Evolutionary conservation across 30 jellyfish, hydroid and myxozoan genomes (phyloP), one percentile per base, ranked within the genome.

Genomic region (Morbakka virulenta): DNA sequence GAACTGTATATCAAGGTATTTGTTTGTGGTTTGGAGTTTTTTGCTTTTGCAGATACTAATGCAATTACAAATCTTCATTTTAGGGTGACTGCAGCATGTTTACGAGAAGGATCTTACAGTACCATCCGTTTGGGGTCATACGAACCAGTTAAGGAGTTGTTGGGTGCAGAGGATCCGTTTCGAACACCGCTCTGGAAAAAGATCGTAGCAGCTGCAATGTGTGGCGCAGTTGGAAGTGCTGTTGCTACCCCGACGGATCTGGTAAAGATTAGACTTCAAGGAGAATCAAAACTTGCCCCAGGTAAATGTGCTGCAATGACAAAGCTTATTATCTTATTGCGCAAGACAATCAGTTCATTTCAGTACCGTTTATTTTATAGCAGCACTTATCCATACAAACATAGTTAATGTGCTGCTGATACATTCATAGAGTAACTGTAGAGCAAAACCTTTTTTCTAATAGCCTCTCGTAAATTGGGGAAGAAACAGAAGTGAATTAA

Each of bases 221-320:
- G 87, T 26, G 97, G 97, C 27, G 75, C 95, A 13, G 82, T 77
- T 49, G 97, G 97, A 24, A 88, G 97, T 67, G 95, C 97, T 0
- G 74, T 88, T 72, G 97, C 97, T 1, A 88, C 67, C 47, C 97
- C 97, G 4, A 88, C 97, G 33, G 97, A 88, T 52, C 83, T 88
- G 32, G 97, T 88, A 35, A 88, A 88, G 50, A 88, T 88, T 2
- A 47, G 95, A 50, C 67, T 88, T 87, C 97, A 88, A 62, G 97
- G 89, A 1, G 94, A 88, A 67, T 89, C 88, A 33, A 70, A 51
- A 63, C 24, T 87, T 2, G 76, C 52, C 12, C 93, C 87, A 67
- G 96, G 96, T 87, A 75, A 50, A 33, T 62, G n/a, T 35, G 21
- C 11, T 65, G n/a, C n/a, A n/a, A n/a, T 48, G 62, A 0, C 62